phyloP scores from a whole-genome alignment of 2,888 invertebrate species.

The Selenia dentaria region DNA sequence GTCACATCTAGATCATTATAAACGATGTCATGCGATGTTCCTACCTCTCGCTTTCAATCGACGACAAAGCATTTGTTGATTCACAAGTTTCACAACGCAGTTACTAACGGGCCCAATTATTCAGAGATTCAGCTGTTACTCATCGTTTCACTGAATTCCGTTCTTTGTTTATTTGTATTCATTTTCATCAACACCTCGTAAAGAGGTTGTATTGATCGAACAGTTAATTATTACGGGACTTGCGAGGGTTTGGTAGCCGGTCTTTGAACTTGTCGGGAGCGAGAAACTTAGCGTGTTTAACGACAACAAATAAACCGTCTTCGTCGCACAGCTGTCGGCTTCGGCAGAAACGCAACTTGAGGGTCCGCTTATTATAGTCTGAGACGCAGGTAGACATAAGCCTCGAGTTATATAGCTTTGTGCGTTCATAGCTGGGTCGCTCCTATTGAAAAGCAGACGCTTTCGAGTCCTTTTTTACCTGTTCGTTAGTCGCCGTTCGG shows the following conservation, averaged over 20 bases:
- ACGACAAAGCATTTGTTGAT: conserved; percentile 12
- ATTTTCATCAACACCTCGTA: conserved; percentile 24
- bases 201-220: conserved; percentile 16
- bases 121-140: conserved; percentile 40
- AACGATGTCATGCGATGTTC: background rate
- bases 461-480: conserved; percentile 20
- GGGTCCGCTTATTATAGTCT: conserved; percentile 48
- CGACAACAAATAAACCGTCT: conserved; percentile 62
- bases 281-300: conserved; percentile 56
- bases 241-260: conserved; percentile 54
- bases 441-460: conserved; percentile 13
- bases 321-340: conserved; percentile 65
- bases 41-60: conserved; percentile 18
- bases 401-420: conserved; percentile 40
- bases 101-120: conserved; percentile 23
- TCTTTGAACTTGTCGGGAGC: conserved; percentile 65
- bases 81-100: conserved; percentile 23
- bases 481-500: conserved; percentile 5
- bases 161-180: conserved; percentile 42
- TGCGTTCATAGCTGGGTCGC: conserved; percentile 14
- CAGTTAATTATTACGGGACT: conserved; percentile 37
- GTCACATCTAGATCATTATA: conserved; percentile 12
- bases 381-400: conserved; percentile 57
- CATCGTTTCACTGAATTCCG: conserved; percentile 49
- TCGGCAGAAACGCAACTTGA: conserved; percentile 42